Conservation (phyloP, 2,797 vertebrate genomes). For the Takifugu rubripes region DNA sequence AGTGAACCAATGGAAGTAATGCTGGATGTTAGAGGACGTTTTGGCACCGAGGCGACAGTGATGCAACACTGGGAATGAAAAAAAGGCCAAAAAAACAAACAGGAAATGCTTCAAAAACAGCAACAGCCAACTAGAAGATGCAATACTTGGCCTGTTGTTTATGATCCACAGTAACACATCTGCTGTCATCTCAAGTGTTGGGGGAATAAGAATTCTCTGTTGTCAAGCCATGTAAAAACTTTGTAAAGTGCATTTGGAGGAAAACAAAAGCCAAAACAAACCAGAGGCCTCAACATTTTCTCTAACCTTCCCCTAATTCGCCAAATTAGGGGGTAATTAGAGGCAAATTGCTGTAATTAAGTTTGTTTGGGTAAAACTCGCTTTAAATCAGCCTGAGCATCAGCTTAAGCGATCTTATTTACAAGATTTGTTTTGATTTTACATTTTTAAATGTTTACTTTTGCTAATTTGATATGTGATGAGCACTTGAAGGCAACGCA, state of each 20-base stretch:
- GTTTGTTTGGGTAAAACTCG: no score
- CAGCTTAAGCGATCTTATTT: no score
- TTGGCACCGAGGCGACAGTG: conserved; percentile 43
- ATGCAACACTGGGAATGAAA: conserved; percentile 35
- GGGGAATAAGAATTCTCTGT: conserved; percentile 37
- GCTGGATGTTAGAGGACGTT: conserved; percentile 42
- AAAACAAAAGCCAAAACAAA: conserved; percentile 5
- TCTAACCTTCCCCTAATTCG: not conserved
- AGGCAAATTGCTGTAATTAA: no score
- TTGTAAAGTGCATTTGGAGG: conserved; percentile 16
- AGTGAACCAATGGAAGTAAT: conserved; percentile 50
- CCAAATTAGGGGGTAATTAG: no score
- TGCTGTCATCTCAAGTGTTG: conserved; percentile 8
- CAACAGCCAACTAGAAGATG: not conserved
- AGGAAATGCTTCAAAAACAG: conserved; percentile 2
- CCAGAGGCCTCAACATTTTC: not conserved
- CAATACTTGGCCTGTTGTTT: conserved; percentile 6
- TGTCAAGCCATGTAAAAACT: conserved; percentile 14
- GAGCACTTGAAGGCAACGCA: no score
- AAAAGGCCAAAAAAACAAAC: not conserved
- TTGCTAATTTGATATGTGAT: no score
- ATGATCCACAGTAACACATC: conserved; percentile 19
- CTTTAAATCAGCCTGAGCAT: no score
- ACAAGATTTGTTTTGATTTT: no score
- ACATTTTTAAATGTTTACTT: no score